Evolutionary conservation across 2,888 invertebrate species (phyloP), one percentile per base, ranked within the genome.

Genomic region (Troglohyphantes excavatus): DNA sequence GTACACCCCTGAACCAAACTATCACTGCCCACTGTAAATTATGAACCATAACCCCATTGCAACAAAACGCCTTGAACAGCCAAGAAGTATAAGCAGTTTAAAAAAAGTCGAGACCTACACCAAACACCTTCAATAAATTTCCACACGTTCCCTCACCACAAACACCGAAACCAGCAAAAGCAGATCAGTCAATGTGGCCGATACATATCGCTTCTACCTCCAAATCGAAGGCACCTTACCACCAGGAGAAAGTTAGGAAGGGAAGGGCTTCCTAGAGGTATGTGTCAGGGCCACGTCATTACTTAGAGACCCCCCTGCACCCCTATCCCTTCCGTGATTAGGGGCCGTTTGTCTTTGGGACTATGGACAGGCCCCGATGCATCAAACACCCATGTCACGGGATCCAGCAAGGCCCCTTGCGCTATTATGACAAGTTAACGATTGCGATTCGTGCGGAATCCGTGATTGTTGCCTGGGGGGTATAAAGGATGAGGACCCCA

Each of bases 341-440:
- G 82, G 82, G 23, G 70, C 75, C 88, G 88, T 89, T 89, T 89
- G 88, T 89, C 88, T 89, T 89, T 61, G 75, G 75, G 82, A 5
- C 82, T 65, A 68, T 19, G 81, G 88, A 89, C 88, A 82, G 46
- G 75, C 75, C 53, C 88, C 88, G 33, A 89, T 89, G 88, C 88
- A 89, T 89, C 88, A 89, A 89, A 82, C 61, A 82, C 29, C 82
- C 67, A n/a, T 61, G 82, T 89, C 82, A 89, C 88, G 82, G 81
- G 88, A 82, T 82, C 75, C 19, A 68, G 27, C 68, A 27, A 6
- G 21, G 23, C 72, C 27, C 68, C 11, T n/a, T 19, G 33, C 26
- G 39, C 68, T 72, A 72, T 87, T 87, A 82, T 89, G 88, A 89
- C 88, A 89, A 89, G 82, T 68, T 89, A 89, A 89, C 88, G 88